Percentiles rank a stretch among this genome's conserved stretches.
Conservation (phyloP, 2,797 vertebrate species). For the Takifugu rubripes region DNA sequence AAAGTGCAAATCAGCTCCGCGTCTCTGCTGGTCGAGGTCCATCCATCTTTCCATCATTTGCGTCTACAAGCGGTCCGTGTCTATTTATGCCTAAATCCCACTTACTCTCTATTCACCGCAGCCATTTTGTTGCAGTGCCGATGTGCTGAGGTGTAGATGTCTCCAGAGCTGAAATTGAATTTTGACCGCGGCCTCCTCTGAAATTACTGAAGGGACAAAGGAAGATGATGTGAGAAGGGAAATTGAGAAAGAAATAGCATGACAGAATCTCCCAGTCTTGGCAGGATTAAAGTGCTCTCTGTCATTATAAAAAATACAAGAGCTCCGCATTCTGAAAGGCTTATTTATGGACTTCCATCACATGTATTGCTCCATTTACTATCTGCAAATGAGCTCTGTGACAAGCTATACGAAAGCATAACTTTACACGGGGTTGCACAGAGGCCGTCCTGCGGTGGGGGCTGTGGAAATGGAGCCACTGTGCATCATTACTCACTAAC, state of each 20-base stretch:
- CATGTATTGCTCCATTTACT: constrained; percentile 65
- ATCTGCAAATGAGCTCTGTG: constrained; percentile 60
- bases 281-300: constrained; percentile 39
- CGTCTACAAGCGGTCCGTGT: constrained; percentile 52
- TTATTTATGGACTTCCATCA: constrained; percentile 65
- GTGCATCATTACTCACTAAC: constrained; percentile 27
- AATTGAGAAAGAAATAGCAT: constrained; percentile 52
- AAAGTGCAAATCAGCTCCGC: constrained; percentile 72
- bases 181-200: constrained; percentile 37
- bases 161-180: constrained; percentile 48
- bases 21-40: constrained; percentile 62
- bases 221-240: constrained; percentile 55
- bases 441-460: constrained; percentile 16
- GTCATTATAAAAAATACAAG: constrained; percentile 53
- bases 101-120: constrained; percentile 64
- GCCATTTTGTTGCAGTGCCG: constrained; percentile 63
- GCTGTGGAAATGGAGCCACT: constrained; percentile 38
- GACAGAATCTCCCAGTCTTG: constrained; percentile 38
- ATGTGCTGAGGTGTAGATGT: constrained; percentile 42
- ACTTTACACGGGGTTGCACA: constrained; percentile 28
- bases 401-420: constrained; percentile 49
- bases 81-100: constrained; percentile 69
- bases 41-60: constrained; percentile 65
- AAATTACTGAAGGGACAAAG: constrained; percentile 47
- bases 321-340: constrained; percentile 58